Evolutionary conservation across 2,888 invertebrate genomes (phyloP).

Genomic region (Andrena praecox): DNA sequence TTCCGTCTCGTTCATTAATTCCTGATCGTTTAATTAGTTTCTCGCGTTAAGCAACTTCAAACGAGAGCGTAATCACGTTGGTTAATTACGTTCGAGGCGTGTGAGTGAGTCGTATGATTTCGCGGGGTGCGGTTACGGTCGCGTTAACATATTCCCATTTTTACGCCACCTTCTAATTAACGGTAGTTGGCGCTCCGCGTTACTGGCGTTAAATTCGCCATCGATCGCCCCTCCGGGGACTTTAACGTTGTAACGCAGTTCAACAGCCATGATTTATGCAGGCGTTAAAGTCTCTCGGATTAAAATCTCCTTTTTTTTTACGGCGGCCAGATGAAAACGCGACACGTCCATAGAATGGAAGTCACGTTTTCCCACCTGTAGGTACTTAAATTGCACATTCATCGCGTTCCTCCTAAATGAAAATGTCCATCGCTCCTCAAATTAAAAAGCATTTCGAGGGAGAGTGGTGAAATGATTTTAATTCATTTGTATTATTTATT

Average conservation of each 20-base stretch:
- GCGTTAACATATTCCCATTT: not conserved
- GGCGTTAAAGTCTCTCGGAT: slow-evolving; percentile 41
- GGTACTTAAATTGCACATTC: not conserved
- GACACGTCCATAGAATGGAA: not conserved
- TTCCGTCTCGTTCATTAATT: not conserved
- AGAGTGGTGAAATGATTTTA: too few species aligned
- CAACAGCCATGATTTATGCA: slow-evolving; percentile 17
- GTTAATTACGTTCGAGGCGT: not conserved
- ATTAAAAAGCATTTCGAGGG: not conserved
- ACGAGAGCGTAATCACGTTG: not conserved
- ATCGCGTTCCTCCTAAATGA: not conserved
- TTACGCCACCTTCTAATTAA: not conserved
- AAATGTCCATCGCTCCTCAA: not conserved
- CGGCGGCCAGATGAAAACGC: too few species aligned
- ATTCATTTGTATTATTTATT: too few species aligned
- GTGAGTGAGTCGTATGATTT: not conserved
- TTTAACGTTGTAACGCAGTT: slow-evolving; percentile 1
- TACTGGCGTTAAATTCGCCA: slow-evolving; percentile 16
- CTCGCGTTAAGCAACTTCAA: not conserved
- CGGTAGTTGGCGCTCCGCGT: not conserved
- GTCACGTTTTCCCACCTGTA: not conserved
- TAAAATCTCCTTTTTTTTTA: slow-evolving; percentile 3
- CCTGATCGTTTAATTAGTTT: not conserved
- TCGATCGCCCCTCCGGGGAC: not conserved
- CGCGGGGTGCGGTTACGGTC: not conserved